Conservation (phyloP, 2,113 vertebrate species). For the Opisthocomus hoazin region DNA sequence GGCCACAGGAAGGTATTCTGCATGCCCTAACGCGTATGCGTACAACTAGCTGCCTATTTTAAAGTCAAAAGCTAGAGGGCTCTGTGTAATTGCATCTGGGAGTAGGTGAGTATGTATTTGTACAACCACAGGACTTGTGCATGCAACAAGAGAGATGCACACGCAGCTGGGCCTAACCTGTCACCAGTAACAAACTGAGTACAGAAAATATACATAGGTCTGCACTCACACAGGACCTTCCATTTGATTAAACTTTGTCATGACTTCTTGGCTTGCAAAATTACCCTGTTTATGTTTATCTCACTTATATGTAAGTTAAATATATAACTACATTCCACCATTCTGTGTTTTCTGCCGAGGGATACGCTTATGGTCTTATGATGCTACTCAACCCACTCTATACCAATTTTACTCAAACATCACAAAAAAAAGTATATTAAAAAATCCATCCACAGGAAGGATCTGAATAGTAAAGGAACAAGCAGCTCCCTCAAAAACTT, state of each 20-base stretch:
- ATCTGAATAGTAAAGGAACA: not conserved
- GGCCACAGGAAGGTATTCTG: not conserved
- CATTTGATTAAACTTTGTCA: not conserved
- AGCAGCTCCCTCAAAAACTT: not conserved
- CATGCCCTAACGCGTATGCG: not conserved
- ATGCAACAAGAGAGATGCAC: not conserved
- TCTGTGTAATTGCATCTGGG: not conserved
- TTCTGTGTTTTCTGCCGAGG: not conserved
- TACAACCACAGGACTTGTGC: not conserved
- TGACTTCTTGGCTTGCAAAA: not conserved
- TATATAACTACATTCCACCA: not conserved
- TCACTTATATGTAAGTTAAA: not conserved
- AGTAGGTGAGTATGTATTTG: rapidly evolving
- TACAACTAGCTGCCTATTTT: not conserved
- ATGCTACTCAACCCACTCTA: conserved; percentile 18
- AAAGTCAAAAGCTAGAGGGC: not conserved
- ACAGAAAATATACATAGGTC: not conserved
- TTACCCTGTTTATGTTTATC: conserved; percentile 6
- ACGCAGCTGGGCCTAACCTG: not conserved
- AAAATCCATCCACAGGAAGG: not conserved
- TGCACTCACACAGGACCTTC: not conserved
- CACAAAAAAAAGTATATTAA: conserved; percentile 5
- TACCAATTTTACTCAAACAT: conserved; percentile 52
- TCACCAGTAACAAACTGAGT: not conserved
- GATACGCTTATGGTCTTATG: conserved; percentile 33